Percentiles rank a stretch among this genome's conserved stretches.
These are phyloP conservation scores for Palythoa heliodiscus DNA, from an alignment of 92 coral and sea anemone species.

Conservation along the genomic window DNA sequence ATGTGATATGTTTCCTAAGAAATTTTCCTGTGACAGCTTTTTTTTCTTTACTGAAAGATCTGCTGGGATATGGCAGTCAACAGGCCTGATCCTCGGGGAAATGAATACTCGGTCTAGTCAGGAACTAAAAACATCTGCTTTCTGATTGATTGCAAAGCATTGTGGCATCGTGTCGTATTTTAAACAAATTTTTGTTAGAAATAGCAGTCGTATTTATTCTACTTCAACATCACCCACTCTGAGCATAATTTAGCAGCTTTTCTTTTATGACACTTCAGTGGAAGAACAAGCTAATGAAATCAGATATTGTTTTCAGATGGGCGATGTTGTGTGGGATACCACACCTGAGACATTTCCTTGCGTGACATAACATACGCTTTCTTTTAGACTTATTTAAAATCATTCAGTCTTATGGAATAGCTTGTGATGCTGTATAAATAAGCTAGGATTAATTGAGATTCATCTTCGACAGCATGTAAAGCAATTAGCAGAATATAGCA, in stretches of 20 bases:
- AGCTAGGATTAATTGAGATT: background rate
- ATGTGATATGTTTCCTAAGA: background rate
- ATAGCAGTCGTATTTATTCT: background rate
- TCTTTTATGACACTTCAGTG: constrained; percentile 26
- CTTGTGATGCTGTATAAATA: background rate
- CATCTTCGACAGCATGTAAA: background rate
- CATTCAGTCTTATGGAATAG: background rate
- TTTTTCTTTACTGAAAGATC: constrained; percentile 16
- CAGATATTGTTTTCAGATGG: constrained; percentile 32
- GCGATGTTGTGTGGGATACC: background rate
- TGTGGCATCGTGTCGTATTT: background rate
- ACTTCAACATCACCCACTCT: background rate
- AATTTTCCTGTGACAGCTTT: background rate
- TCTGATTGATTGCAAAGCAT: background rate
- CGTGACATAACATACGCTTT: constrained; percentile 6
- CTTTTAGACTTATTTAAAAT: background rate
- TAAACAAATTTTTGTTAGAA: background rate
- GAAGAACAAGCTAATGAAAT: constrained; percentile 26
- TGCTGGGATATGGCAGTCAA: constrained; percentile 31
- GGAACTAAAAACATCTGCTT: constrained; percentile 29
- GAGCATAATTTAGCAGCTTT: constrained; percentile 8
- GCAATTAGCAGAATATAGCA: background rate
- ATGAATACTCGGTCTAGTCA: background rate
- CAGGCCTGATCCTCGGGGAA: constrained; percentile 18
- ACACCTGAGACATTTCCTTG: background rate